A percentile compares a stretch with the other conserved stretches of the same genome.
Evolutionary conservation across 2,113 vertebrate genomes (phyloP).

Genomic region (Sigmodon hispidus): DNA sequence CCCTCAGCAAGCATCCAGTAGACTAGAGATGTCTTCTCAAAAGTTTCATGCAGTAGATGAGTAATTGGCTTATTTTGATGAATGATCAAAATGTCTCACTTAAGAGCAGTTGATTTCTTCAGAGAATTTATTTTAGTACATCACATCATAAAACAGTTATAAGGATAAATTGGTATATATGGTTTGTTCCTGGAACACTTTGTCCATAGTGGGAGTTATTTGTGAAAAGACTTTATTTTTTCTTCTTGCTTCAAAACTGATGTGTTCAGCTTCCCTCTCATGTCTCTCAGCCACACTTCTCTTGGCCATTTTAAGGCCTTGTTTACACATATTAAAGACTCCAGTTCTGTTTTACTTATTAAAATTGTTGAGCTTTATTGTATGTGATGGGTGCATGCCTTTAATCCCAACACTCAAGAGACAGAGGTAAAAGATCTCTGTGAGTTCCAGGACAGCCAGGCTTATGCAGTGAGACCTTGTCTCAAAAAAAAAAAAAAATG

Average conservation of each 20-base stretch:
- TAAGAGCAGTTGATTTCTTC: slow-evolving; percentile 56
- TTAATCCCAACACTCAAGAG: background rate
- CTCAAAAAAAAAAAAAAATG: background rate
- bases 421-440: background rate
- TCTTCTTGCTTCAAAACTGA: background rate
- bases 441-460: background rate
- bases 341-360: background rate
- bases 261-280: background rate
- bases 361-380: background rate
- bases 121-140: slow-evolving; percentile 6
- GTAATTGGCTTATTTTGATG: slow-evolving; percentile 35
- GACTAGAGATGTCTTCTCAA: background rate
- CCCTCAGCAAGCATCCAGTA: background rate
- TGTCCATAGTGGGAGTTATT: background rate
- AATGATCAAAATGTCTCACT: slow-evolving; percentile 45
- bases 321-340: background rate
- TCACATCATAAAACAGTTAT: slow-evolving; percentile 17
- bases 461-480: background rate
- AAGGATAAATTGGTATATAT: background rate
- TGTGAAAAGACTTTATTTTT: background rate
- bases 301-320: background rate
- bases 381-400: background rate
- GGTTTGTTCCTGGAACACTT: slow-evolving; percentile 19
- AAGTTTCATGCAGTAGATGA: background rate
- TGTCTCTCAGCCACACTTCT: background rate